A percentile compares a stretch with the other conserved stretches of the same genome.
phyloP scores from a whole-genome alignment of 1,140 invertebrate species.

The Thaumetopoea pityocampa region DNA sequence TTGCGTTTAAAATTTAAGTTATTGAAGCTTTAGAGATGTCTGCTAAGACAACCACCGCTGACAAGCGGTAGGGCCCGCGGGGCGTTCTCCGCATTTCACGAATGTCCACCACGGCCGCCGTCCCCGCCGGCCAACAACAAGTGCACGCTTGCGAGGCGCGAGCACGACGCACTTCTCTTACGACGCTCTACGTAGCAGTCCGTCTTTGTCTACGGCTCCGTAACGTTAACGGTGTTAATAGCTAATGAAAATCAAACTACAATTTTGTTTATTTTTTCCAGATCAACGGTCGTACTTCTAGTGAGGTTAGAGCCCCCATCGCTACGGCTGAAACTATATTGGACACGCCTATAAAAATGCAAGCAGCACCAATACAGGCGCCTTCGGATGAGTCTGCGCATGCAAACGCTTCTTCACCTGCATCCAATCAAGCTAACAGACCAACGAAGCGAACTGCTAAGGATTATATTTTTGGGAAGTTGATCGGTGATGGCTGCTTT shows the following conservation, averaged over 20 bases:
- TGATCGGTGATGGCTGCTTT: conserved; percentile 97
- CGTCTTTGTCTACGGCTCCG: conserved; percentile 10
- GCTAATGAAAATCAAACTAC: too few species aligned
- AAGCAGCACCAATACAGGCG: conserved; percentile 42
- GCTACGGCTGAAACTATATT: conserved; percentile 52
- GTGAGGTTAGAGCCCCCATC: conserved; percentile 58
- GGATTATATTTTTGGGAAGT: conserved; percentile 96
- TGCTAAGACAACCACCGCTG: too few species aligned
- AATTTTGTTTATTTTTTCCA: conserved; percentile 51
- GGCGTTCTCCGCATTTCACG: conserved; percentile 37
- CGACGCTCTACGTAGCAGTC: conserved; percentile 13
- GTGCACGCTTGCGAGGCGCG: conserved; percentile 34
- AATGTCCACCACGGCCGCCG: conserved; percentile 25
- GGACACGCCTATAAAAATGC: conserved; percentile 63
- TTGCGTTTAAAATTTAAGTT: too few species aligned
- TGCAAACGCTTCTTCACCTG: conserved; percentile 40
- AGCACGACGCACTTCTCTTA: conserved; percentile 26
- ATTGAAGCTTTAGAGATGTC: too few species aligned
- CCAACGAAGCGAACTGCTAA: conserved; percentile 83
- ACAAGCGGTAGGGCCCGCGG: too few species aligned
- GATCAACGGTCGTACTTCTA: conserved; percentile 56
- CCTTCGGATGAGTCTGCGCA: conserved; percentile 40
- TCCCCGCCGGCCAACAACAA: conserved; percentile 28
- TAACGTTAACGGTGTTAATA: too few species aligned
- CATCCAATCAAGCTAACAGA: conserved; percentile 55